Conservation (phyloP, 2,888 invertebrate genomes). For the Xylota segnis region DNA sequence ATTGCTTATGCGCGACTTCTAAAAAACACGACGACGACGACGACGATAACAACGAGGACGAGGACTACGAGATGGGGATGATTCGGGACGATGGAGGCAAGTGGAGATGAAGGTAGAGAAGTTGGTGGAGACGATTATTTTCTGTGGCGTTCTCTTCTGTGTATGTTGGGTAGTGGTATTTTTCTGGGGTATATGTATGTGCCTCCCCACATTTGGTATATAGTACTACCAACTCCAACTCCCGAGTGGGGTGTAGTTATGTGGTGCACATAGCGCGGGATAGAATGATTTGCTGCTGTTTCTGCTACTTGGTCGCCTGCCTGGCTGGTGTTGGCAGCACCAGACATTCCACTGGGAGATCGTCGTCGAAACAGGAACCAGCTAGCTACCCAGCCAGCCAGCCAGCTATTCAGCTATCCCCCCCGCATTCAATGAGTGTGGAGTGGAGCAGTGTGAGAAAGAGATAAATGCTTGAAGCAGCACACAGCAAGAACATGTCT, state of each 20-base stretch:
- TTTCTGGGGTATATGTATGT: slow-evolving; percentile 41
- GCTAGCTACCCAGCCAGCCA: slow-evolving; percentile 18
- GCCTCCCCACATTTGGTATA: slow-evolving; percentile 37
- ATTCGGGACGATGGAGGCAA: slow-evolving; percentile 42
- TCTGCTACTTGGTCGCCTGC: slow-evolving; percentile 46
- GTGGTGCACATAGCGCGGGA: slow-evolving; percentile 57
- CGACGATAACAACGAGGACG: slow-evolving; percentile 27
- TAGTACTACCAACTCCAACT: no score
- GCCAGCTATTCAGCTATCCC: slow-evolving; percentile 13
- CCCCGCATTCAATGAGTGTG: slow-evolving; percentile 18
- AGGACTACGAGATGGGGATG: slow-evolving; percentile 20
- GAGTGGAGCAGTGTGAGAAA: slow-evolving; percentile 61
- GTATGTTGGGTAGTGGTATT: slow-evolving; percentile 34
- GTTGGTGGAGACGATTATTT: slow-evolving; percentile 68
- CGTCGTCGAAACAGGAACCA: slow-evolving; percentile 29
- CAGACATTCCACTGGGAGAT: slow-evolving; percentile 68
- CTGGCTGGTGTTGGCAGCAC: slow-evolving; percentile 42
- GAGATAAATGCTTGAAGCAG: slow-evolving; percentile 64
- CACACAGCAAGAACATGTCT: slow-evolving; percentile 59
- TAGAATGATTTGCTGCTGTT: slow-evolving; percentile 43
- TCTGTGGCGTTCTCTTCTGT: slow-evolving; percentile 66
- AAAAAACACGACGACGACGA: slow-evolving; percentile 64
- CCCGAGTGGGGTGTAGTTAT: slow-evolving; percentile 50
- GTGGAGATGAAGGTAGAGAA: slow-evolving; percentile 54
- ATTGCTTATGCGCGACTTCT: slow-evolving; percentile 80